Base-by-base conservation (phyloP, 2,113 vertebrate species). In the Sprattus sprattus region DNA sequence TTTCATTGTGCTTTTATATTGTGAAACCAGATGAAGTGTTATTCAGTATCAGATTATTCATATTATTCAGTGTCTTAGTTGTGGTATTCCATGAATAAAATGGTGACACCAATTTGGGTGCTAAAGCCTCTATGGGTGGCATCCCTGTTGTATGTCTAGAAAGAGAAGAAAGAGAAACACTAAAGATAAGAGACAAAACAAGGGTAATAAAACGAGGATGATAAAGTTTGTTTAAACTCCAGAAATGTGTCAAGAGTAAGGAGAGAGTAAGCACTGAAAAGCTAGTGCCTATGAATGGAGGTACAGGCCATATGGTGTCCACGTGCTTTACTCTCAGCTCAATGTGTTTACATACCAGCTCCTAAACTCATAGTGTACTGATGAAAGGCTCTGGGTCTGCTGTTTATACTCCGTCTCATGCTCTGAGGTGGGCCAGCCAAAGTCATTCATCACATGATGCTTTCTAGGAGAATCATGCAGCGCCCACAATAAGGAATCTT, bases 321-420 rank as follows among this genome's bases (percentile, higher is more conserved):
- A 60, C 54, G 54, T 60, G 54, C 54, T 57, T 2, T 71, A 1
- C 64, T 75, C 28, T 28, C 9, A 75, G 67, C 13, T 28, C 13
- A 6, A 11, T 39, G 71, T 78, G 71, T 78, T 78, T 78, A 78
- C 71, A 78, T 78, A 78, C 71, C 71, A 32, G 10, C 71, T 32
- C 13, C 4, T 28, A 78, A 39, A 44, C 28, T 39, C 71, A 13
- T 15, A 28, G 25, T 13, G 10, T 32, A 15, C 71, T 78, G 71
- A 78, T 78, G 71, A 78, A 78, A 78, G 71, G 25, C 71, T 44
- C 71, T 13, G 32, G 4, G 2, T 11, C 28, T 39, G 71, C 71
- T 78, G 71, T 78, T 78, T 78, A 78, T 32, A 78, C 28, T 13
- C 10, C 25, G 2, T 39, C 71, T 5, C 71, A 78, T 78, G 32